Base-by-base conservation (phyloP, 2,113 vertebrate genomes). In the Callionymus lyra region DNA sequence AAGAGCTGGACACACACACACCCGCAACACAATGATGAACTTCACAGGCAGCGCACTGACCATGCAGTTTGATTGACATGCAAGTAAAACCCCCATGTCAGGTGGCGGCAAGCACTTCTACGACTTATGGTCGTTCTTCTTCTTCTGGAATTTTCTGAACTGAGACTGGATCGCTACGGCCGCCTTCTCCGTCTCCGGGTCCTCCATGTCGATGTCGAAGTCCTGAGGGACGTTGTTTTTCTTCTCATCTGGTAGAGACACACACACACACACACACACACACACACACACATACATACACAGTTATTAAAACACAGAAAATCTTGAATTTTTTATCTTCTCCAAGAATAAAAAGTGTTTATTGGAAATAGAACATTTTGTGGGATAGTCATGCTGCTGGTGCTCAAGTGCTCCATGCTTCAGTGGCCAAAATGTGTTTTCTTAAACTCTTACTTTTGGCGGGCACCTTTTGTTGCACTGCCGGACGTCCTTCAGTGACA, bases 101-200 rank as follows among this genome's bases (percentile, higher is more conserved):
- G 55, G 72, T 51, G n/a, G 19, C 40, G n/a, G n/a, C n/a, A n/a
- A n/a, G n/a, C n/a, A n/a, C n/a, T 69, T 43, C 82, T 94, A 97
- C 38, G 88, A 92, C 84, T 95, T 91, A 44, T 61, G 76, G 72
- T 56, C 89, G 79, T 54, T 85, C 79, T 97, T 98, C 84, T 98
- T 97, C 86, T 98, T 98, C 85, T 97, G 93, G 85, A 94, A 97
- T 84, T 94, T 97, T 77, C 94, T 95, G 88, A 98, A 97, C 84
- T 97, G 94, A 6, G 91, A 95, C 77, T 98, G 94, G 81, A 98
- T 98, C 48, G 94, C 91, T 70, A 95, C 89, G 0, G 94, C 94
- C 0, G 94, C 94, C 47, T 89, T 88, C 72, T 92, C 90, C 50
- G 94, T 98, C 81, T 98, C 93, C 13, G 93, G 91, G 1, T 91